These are phyloP conservation scores for Metellina segmentata DNA, from an alignment of 2,888 invertebrate genomes.

Conservation along the genomic window DNA sequence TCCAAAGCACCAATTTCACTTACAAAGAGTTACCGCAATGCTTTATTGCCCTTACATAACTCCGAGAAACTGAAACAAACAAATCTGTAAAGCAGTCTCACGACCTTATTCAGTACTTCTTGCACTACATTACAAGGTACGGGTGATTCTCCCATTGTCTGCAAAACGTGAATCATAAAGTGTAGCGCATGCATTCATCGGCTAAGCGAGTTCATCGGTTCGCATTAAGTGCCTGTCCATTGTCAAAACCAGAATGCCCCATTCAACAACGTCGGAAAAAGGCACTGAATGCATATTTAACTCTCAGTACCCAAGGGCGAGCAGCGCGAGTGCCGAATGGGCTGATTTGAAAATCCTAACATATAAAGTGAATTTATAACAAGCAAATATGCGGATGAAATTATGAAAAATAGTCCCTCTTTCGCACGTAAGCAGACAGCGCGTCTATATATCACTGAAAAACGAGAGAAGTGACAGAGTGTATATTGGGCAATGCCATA, in stretches of 20 bases:
- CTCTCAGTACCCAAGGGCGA: background rate
- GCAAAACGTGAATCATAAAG: background rate
- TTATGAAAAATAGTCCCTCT: background rate
- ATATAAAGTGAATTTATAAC: background rate
- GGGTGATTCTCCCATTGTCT: conserved; percentile 7
- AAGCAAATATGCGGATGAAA: background rate
- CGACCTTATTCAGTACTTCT: too few species aligned
- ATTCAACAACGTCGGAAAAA: background rate
- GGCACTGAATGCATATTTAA: background rate
- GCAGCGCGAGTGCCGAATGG: too few species aligned
- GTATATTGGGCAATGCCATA: background rate
- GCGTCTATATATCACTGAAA: background rate
- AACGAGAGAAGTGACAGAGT: background rate
- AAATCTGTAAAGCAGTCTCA: background rate
- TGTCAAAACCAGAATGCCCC: conserved; percentile 7
- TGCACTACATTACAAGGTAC: background rate
- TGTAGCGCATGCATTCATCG: background rate
- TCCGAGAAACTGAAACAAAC: background rate
- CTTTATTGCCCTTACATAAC: background rate
- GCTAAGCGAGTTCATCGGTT: background rate
- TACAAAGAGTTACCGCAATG: background rate
- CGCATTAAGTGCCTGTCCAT: background rate
- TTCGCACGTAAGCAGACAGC: background rate
- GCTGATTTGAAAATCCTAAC: background rate
- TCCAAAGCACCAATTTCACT: background rate